phyloP scores from a whole-genome alignment of 2,888 invertebrate species.

The Sylvicola fuscatus region DNA sequence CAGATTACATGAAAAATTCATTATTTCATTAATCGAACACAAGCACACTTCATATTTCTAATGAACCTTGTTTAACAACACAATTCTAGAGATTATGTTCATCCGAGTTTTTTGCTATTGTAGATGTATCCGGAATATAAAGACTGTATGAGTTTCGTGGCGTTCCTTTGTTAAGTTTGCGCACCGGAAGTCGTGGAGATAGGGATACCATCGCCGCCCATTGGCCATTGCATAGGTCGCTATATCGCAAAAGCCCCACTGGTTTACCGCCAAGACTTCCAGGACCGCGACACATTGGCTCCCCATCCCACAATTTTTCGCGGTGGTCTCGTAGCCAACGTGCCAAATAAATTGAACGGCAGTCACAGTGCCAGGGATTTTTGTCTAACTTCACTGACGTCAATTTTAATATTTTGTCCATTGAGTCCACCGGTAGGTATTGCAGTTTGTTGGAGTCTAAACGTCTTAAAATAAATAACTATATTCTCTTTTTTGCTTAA shows the following conservation, averaged over 20 bases:
- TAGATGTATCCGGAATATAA: too few relatives aligned
- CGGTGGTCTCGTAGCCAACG: constrained; percentile 29
- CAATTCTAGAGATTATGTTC: too few relatives aligned
- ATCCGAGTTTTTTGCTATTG: too few relatives aligned
- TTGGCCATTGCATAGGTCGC: constrained; percentile 41
- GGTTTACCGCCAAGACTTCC: constrained; percentile 29
- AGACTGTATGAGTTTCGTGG: too few relatives aligned
- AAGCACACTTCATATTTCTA: too few relatives aligned
- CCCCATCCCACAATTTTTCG: constrained; percentile 29
- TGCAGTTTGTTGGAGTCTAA: constrained; percentile 41
- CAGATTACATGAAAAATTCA: too few relatives aligned
- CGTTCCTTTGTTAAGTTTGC: not conserved
- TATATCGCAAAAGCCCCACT: constrained; percentile 31
- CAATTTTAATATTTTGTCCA: constrained; percentile 33
- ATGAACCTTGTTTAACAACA: too few relatives aligned
- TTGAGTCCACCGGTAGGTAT: constrained; percentile 34
- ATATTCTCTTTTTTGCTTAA: too few relatives aligned
- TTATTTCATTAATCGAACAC: too few relatives aligned
- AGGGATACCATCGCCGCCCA: not conserved
- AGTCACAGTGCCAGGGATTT: constrained; percentile 44
- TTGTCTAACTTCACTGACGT: constrained; percentile 36
- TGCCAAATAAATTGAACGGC: constrained; percentile 40
- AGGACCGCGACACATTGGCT: constrained; percentile 31
- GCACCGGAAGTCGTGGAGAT: not conserved
- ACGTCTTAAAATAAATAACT: constrained; percentile 29